Conservation (phyloP, 1,140 invertebrate genomes). For the Triops cancriformis region DNA sequence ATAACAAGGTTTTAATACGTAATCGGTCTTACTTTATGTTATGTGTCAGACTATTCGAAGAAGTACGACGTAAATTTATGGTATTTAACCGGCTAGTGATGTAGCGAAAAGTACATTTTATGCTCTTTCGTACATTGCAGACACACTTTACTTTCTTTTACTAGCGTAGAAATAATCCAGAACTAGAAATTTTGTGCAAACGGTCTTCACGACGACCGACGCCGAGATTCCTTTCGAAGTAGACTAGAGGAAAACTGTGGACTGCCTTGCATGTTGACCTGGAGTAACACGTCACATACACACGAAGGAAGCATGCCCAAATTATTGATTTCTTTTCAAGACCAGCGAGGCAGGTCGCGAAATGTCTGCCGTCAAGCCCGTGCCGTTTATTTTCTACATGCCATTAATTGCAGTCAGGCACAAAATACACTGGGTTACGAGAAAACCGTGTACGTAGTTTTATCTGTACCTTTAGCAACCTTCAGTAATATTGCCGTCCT, state of each 20-base stretch:
- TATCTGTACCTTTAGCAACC: no score
- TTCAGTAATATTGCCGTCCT: no score
- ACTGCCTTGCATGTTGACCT: background rate
- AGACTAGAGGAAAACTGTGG: background rate
- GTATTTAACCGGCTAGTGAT: background rate
- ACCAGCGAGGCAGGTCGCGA: background rate
- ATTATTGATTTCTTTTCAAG: background rate
- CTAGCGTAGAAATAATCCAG: background rate
- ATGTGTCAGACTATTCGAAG: background rate
- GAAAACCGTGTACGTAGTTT: no score
- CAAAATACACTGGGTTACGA: no score
- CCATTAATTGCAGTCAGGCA: background rate
- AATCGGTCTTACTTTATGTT: background rate
- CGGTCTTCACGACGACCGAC: background rate
- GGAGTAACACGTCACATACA: background rate
- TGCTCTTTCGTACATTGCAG: background rate
- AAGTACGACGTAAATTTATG: background rate
- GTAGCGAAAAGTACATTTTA: background rate
- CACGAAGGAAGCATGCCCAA: background rate
- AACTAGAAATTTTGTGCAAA: background rate
- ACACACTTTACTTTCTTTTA: background rate
- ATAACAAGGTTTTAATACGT: background rate
- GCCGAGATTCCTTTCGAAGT: background rate
- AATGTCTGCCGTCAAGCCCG: background rate
- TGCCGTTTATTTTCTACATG: background rate